Base-by-base conservation (phyloP, 1,140 invertebrate species). In the Zophobas morio region DNA sequence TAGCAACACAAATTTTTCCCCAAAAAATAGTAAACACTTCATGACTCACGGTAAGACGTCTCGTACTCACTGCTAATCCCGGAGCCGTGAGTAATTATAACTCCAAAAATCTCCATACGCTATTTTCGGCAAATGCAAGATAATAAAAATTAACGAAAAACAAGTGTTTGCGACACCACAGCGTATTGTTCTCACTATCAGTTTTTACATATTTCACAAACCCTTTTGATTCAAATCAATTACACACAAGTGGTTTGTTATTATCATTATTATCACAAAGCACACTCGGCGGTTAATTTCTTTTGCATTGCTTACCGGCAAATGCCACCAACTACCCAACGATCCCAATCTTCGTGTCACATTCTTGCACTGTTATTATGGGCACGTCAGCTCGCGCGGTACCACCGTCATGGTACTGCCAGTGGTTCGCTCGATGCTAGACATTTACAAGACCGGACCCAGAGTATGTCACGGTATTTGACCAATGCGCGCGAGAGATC, bases 391-490 rank as follows among this genome's bases (percentile, higher is more conserved):
- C 37, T 66, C 60, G 39, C 60, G 60, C 60, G 60, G 39, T 66
- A 66, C 60, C 60, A 66, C 76, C 78, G 79, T 81, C 80, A 78
- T 79, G 81, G 79, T 81, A 84, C 81, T 84, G 76, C 40, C 72
- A 75, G 42, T 60, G 75, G 72, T 72, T 20, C 51, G 63, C 36
- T 33, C 51, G 63, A 35, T 32, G 79, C 35, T 56, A 75, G 53
- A 57, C 49, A 54, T 53, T 76, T 20, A 70, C 60, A 49, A 6
- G 32, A 53, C 47, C 40, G 34, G 34, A 36, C 46, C 57, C 66
- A 78, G 80, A 81, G 80, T 81, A 79, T 81, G 80, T 80, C 78
- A 81, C 70, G 53, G 76, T 4, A 57, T 51, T 46, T 54, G 56
- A 60, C 56, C 36, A 60, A 60, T 66, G 60, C 33, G 60, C 47